Base-by-base conservation (phyloP, 2,888 invertebrate species). In the Pseudeuparius sepicola region DNA sequence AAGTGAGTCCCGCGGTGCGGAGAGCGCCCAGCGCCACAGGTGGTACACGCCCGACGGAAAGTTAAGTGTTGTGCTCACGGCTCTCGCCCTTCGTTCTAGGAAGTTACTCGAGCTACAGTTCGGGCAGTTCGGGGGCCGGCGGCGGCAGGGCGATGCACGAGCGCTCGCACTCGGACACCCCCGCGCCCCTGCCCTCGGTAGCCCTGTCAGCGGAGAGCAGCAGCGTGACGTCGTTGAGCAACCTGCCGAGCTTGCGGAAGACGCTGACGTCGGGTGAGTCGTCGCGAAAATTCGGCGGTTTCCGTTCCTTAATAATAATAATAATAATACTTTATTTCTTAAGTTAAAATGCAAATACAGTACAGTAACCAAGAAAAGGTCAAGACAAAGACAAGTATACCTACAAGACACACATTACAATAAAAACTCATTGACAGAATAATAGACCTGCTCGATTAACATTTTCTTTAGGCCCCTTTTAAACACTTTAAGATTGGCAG, bases 121-220 rank as follows among this genome's bases (percentile, higher is more conserved):
- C 61, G 23, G 56, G 57, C 44, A 58, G 57, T 45, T 59, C 60
- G 49, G 59, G 59, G 27, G 59, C 61, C 26, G 54, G 55, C 15
- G 65, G 65, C 24, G 65, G 64, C 18, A 68, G 78, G 29, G 68
- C 80, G 28, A 80, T 84, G 60, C 89, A 89, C 59, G 89, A 89
- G 61, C 71, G 89, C 42, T 88, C 88, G 16, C 88, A 89, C 63
- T 88, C 88, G 14, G 89, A 89, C 60, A 87, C 87, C 29, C 86
- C 83, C 12, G 82, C 84, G 31, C 79, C 84, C 32, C 66, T 86
- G 49, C 83, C 84, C 31, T 79, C 84, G 7, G 89, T 93, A 33
- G 88, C 90, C 62, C 70, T 94, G 38, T 90, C 88, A 36, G 86
- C 88, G 17, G 93, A 94, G 65, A 92, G 92, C 64, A 92, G 92